Evolutionary conservation across 2,888 invertebrate species (phyloP).

Genomic region (Arrhopalites spinosus): DNA sequence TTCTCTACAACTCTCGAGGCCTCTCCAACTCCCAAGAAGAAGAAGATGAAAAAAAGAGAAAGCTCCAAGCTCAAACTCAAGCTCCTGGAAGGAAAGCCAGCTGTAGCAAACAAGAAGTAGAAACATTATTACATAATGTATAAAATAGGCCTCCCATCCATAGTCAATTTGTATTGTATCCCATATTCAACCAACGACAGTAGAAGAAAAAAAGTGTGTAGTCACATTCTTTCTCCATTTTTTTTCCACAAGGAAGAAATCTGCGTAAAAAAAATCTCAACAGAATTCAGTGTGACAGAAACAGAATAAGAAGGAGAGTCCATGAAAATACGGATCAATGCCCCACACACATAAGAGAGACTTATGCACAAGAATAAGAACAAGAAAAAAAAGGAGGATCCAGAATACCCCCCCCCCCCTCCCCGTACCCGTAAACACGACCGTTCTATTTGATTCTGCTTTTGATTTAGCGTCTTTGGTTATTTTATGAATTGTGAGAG

Average conservation of each 20-base stretch:
- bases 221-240: background rate
- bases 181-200: background rate
- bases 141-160: background rate
- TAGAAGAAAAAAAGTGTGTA: background rate
- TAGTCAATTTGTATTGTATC: background rate
- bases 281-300: background rate
- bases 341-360: background rate
- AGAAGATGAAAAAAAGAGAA: too few species aligned
- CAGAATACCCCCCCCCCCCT: too few species aligned
- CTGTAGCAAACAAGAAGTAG: too few species aligned
- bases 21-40: too few species aligned
- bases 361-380: background rate
- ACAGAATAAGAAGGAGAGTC: background rate
- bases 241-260: background rate
- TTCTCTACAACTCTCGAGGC: too few species aligned
- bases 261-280: background rate
- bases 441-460: too few species aligned
- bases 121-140: too few species aligned
- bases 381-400: background rate
- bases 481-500: too few species aligned
- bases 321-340: background rate
- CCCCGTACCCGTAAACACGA: too few species aligned
- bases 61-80: too few species aligned
- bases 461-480: too few species aligned
- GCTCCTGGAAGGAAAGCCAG: too few species aligned